Conservation (phyloP, 2,797 vertebrate genomes). For the Coendou prehensilis region DNA sequence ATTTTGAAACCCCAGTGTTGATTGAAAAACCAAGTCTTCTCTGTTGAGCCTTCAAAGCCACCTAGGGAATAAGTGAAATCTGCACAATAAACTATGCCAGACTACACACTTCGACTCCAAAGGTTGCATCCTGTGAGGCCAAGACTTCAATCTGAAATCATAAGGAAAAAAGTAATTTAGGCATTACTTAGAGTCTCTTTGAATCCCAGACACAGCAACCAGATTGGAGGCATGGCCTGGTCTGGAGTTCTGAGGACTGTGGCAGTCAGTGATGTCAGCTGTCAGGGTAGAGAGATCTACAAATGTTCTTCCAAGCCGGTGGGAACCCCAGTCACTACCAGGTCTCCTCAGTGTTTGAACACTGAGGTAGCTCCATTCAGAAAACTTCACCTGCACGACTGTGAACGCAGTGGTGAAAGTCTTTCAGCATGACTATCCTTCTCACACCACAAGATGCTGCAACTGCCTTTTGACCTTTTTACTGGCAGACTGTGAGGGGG, state of each 20-base stretch:
- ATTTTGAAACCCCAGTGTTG: slow-evolving; percentile 32
- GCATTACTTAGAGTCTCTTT: slow-evolving; percentile 66
- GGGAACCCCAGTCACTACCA: not conserved
- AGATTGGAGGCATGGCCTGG: slow-evolving; percentile 52
- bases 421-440: not conserved
- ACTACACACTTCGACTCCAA: slow-evolving; percentile 90
- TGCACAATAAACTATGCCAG: slow-evolving; percentile 75
- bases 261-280: not conserved
- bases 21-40: slow-evolving; percentile 6
- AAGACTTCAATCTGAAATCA: slow-evolving; percentile 89
- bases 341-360: not conserved
- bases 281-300: not conserved
- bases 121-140: slow-evolving; percentile 87
- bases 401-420: accelerated
- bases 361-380: not conserved
- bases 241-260: not conserved
- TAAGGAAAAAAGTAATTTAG: slow-evolving; percentile 88
- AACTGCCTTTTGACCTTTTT: not conserved
- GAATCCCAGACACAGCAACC: slow-evolving; percentile 62
- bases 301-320: not conserved
- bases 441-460: not conserved
- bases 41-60: slow-evolving; percentile 56
- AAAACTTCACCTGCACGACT: not conserved
- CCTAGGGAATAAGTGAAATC: slow-evolving; percentile 56
- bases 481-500: not conserved